These are phyloP conservation scores for Germaria angustata DNA, from an alignment of 2,888 invertebrate genomes.

Conservation along the genomic window DNA sequence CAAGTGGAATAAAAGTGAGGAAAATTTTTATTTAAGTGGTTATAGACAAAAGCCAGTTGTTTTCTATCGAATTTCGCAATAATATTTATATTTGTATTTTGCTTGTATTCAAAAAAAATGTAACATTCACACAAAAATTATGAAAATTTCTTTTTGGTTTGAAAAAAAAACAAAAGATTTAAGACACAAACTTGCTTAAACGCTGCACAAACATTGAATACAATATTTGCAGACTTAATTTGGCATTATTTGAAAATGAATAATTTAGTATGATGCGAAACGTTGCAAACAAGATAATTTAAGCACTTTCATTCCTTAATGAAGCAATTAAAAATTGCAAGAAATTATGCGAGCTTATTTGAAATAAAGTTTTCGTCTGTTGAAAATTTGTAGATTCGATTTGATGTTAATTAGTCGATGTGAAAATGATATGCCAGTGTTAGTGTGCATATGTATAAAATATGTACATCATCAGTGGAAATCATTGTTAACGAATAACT, in stretches of 20 bases:
- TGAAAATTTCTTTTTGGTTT: constrained; percentile 12
- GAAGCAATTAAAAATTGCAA: not conserved
- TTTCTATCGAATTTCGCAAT: constrained; percentile 20
- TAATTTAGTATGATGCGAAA: not conserved
- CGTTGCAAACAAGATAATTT: not conserved
- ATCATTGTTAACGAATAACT: no score
- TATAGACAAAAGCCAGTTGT: constrained; percentile 8
- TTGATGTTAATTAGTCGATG: no score
- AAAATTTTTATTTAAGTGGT: constrained; percentile 4
- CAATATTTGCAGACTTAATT: not conserved
- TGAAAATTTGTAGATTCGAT: no score
- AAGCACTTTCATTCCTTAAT: not conserved
- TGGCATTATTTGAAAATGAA: constrained; percentile 1
- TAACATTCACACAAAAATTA: constrained; percentile 11
- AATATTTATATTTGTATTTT: constrained; percentile 20
- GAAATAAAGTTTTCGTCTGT: no score
- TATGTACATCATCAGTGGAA: no score
- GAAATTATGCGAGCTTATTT: no score
- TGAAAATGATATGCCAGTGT: no score
- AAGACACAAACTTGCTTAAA: constrained; percentile 5
- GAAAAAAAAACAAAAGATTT: constrained; percentile 32
- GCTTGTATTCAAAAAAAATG: not conserved
- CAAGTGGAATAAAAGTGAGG: not conserved
- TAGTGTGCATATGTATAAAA: no score
- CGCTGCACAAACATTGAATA: not conserved